These are phyloP conservation scores for Zosterops japonicus DNA, from an alignment of 2,113 vertebrate genomes.

Conservation along the genomic window DNA sequence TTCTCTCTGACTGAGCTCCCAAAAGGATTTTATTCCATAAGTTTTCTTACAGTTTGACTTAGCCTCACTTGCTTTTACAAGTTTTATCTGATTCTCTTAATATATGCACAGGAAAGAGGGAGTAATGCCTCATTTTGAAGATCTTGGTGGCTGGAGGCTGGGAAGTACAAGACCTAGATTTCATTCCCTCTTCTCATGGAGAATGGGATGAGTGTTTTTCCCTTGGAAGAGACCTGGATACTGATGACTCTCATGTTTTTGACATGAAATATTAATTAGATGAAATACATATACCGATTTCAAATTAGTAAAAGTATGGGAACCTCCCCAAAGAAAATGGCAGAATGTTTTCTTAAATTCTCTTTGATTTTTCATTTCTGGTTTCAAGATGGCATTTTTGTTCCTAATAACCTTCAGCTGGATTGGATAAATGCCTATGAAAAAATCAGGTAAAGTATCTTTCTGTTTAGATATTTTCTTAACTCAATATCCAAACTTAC, in stretches of 20 bases:
- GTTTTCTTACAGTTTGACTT: constrained; percentile 4
- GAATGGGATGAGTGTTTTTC: background rate
- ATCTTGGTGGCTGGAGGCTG: constrained; percentile 21
- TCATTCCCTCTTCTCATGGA: background rate
- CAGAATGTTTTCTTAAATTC: background rate
- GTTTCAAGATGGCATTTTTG: background rate
- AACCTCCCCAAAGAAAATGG: background rate
- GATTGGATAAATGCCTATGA: background rate
- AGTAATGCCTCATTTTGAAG: background rate
- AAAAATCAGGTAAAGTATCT: background rate
- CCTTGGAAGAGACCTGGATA: constrained; percentile 1
- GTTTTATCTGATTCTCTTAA: constrained; percentile 5
- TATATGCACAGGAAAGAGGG: background rate
- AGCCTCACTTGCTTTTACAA: background rate
- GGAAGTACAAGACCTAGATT: constrained; percentile 27
- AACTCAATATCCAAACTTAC: background rate
- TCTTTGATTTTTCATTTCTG: background rate
- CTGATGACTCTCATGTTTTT: background rate
- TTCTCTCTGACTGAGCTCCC: background rate
- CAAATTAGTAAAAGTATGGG: background rate
- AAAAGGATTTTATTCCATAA: background rate
- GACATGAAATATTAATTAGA: constrained; percentile 22
- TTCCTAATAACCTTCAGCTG: background rate
- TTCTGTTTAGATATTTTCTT: background rate
- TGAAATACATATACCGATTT: background rate